phyloP scores from a whole-genome alignment of 2,113 vertebrate genomes.

The Mormoops blainvillei region DNA sequence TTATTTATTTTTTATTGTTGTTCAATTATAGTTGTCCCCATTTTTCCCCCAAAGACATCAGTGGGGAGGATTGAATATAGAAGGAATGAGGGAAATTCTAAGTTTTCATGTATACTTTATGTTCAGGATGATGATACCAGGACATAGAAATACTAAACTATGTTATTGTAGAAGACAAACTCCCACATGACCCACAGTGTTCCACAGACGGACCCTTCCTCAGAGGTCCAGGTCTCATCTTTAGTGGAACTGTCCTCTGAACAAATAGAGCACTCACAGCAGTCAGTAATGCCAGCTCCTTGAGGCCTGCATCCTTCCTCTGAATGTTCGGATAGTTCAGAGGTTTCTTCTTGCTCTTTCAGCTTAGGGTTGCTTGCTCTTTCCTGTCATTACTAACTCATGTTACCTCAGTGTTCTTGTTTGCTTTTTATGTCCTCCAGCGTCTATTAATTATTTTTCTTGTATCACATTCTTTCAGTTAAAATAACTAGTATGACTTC shows the following conservation, averaged over 20 bases:
- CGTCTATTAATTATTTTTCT: neutral
- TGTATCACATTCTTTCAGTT: neutral
- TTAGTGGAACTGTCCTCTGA: neutral
- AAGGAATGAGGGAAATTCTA: neutral
- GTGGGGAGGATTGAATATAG: too few species aligned
- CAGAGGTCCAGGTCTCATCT: neutral
- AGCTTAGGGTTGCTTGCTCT: neutral
- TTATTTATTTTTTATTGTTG: neutral
- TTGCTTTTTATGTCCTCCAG: neutral
- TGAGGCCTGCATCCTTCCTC: neutral
- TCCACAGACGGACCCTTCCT: neutral
- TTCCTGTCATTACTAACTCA: neutral
- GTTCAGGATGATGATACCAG: neutral
- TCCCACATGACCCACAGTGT: neutral
- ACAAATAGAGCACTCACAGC: neutral
- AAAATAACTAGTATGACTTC: neutral
- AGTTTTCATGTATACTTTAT: neutral
- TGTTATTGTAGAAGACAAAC: neutral
- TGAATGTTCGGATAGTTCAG: neutral
- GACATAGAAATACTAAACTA: neutral
- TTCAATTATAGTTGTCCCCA: too few species aligned
- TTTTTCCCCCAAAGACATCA: too few species aligned
- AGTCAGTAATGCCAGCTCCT: neutral
- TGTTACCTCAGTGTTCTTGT: neutral
- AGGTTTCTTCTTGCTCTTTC: neutral